These are phyloP conservation scores for Cheirogaleus major DNA, from an alignment of 2,797 vertebrate species.

Conservation along the genomic window DNA sequence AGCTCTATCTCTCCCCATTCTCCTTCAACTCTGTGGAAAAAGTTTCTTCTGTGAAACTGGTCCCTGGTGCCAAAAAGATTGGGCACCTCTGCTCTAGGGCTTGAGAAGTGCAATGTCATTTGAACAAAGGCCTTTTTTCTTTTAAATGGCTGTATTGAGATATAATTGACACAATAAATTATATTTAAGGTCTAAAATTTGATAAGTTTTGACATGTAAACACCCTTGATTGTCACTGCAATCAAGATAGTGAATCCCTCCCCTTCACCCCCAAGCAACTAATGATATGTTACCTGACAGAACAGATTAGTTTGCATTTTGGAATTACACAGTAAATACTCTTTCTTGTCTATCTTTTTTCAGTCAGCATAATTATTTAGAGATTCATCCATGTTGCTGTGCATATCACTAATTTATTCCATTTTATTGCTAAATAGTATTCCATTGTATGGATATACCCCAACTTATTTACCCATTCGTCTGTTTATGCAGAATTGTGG, in stretches of 20 bases:
- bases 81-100: background rate
- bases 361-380: background rate
- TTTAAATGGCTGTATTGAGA: constrained; percentile 21
- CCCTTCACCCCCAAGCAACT: background rate
- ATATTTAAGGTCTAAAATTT: background rate
- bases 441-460: background rate
- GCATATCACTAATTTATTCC: background rate
- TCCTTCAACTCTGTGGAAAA: no score
- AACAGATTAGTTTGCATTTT: background rate
- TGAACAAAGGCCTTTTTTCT: background rate
- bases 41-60: no score
- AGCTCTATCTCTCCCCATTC: no score
- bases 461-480: background rate
- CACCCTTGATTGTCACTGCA: background rate
- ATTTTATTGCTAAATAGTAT: background rate
- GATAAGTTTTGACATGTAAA: background rate
- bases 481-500: background rate
- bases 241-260: background rate
- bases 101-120: background rate
- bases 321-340: background rate
- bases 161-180: background rate
- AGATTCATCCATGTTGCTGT: background rate
- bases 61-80: no score
- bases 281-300: background rate
- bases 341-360: background rate